Conservation (phyloP, 2,797 vertebrate genomes). For the Novumbra hubbsi region DNA sequence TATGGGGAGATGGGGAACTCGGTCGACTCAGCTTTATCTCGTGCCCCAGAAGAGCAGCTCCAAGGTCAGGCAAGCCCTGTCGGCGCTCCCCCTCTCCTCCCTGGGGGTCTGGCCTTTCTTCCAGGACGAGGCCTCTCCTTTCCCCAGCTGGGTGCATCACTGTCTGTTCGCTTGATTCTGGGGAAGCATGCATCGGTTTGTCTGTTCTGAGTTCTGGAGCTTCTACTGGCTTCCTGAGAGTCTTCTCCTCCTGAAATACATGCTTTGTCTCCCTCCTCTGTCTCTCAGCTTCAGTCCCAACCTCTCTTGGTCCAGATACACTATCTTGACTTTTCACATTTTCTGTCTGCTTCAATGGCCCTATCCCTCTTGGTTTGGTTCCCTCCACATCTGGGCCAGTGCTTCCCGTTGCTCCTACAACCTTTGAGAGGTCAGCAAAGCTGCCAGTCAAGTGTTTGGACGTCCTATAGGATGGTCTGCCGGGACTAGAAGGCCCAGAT, state of each 20-base stretch:
- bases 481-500: conserved; percentile 18
- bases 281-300: conserved; percentile 36
- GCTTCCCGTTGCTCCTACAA: conserved; percentile 47
- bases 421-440: conserved; percentile 27
- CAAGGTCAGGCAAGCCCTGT: conserved; percentile 14
- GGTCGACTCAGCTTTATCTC: conserved; percentile 33
- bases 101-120: conserved; percentile 17
- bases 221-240: conserved; percentile 21
- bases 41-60: conserved; percentile 29
- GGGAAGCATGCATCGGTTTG: conserved; percentile 21
- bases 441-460: conserved; percentile 10
- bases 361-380: conserved; percentile 39
- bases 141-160: conserved; percentile 6
- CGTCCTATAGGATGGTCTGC: conserved; percentile 5
- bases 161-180: conserved; percentile 13
- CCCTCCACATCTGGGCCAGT: conserved; percentile 36
- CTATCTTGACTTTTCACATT: conserved; percentile 48
- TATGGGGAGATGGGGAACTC: conserved; percentile 19
- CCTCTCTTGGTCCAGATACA: conserved; percentile 44
- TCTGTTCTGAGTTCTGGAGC: conserved; percentile 15
- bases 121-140: conserved; percentile 12
- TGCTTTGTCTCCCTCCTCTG: conserved; percentile 30
- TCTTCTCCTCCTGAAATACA: conserved; percentile 37
- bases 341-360: conserved; percentile 39
- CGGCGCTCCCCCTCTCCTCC: background rate